Conservation (phyloP, 2,113 vertebrate species). For the Thamnophis sirtalis region DNA sequence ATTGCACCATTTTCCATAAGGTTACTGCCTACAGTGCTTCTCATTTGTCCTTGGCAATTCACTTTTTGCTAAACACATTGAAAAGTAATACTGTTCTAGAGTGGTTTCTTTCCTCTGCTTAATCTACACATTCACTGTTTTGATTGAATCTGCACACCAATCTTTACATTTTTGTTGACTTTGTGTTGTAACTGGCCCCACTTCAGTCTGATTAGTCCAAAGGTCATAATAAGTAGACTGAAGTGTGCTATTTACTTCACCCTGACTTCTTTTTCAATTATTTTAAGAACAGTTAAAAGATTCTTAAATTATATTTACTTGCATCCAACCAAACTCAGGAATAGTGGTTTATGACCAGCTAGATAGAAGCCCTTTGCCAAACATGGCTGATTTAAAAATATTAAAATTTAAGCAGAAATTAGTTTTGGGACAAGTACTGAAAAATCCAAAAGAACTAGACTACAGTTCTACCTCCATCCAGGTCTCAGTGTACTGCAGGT, state of each 20-base stretch:
- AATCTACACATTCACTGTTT: not conserved
- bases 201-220: not conserved
- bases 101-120: not conserved
- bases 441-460: not conserved
- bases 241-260: not conserved
- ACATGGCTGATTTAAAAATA: not conserved
- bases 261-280: not conserved
- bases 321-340: not conserved
- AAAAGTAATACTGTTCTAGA: not conserved
- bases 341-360: not conserved
- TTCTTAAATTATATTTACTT: not conserved
- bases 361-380: not conserved
- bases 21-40: not conserved
- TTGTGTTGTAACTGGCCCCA: not conserved
- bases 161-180: not conserved
- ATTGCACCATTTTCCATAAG: not conserved
- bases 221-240: not conserved
- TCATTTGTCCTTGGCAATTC: not conserved
- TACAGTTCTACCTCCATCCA: not conserved
- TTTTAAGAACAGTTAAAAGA: not conserved
- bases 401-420: not conserved
- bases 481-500: not conserved
- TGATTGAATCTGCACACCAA: not conserved
- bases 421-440: not conserved
- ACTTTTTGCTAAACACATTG: not conserved